Conservation (phyloP, 2,113 vertebrate genomes). For the Tenebrosternarchus preto region DNA sequence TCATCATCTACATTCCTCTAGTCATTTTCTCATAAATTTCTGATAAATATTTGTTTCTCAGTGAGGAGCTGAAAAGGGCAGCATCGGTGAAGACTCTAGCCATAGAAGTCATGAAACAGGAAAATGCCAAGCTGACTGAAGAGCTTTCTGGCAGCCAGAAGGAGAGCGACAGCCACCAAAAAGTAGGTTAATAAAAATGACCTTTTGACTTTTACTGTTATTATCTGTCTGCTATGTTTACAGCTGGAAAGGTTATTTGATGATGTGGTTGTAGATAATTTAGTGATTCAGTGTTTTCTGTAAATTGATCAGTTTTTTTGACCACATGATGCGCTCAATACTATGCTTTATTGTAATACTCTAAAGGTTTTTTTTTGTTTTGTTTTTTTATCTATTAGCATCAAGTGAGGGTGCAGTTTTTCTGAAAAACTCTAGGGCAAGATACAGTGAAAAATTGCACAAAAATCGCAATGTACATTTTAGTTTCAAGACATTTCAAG, state of each 20-base stretch:
- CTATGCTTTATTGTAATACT: too few relatives aligned
- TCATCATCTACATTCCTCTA: not conserved
- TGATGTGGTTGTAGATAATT: not conserved
- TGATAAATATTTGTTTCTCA: conserved; percentile 64
- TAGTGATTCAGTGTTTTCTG: not conserved
- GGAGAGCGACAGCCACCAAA: conserved; percentile 77
- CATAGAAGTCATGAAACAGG: conserved; percentile 82
- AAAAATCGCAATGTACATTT: too few relatives aligned
- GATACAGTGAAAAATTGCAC: too few relatives aligned
- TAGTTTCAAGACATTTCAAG: too few relatives aligned
- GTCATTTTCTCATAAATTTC: not conserved
- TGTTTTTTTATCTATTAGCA: too few relatives aligned
- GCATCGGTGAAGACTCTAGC: conserved; percentile 80
- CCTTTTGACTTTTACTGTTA: not conserved
- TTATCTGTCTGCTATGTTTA: not conserved
- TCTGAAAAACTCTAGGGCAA: too few relatives aligned
- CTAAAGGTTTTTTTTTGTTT: too few relatives aligned
- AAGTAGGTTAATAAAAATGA: conserved; percentile 70
- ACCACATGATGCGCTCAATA: too few relatives aligned
- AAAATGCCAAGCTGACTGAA: conserved; percentile 84
- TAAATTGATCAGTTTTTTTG: too few relatives aligned
- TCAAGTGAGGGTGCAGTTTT: too few relatives aligned
- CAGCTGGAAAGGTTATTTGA: not conserved
- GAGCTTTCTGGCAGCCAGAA: conserved; percentile 81
- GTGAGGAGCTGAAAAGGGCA: conserved; percentile 85